Conservation (phyloP, 2,113 vertebrate genomes). For the Prunella himalayana region DNA sequence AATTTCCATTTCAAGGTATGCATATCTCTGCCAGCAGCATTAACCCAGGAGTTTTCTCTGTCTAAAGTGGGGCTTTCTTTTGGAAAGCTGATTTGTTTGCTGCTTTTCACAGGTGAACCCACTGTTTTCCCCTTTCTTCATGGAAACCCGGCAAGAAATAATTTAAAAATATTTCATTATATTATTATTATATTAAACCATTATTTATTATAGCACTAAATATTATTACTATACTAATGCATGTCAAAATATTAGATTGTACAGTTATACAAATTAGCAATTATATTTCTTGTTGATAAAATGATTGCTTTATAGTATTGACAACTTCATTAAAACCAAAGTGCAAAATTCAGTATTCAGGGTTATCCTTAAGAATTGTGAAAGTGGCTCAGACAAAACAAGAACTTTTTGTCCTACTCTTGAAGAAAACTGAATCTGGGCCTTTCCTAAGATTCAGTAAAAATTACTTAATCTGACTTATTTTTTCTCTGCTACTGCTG, state of each 20-base stretch:
- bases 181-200: too few species aligned
- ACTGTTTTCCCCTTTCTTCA: background rate
- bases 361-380: background rate
- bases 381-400: background rate
- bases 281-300: background rate
- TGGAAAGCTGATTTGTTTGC: background rate
- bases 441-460: background rate
- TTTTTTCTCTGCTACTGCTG: background rate
- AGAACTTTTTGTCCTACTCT: background rate
- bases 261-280: background rate
- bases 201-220: background rate
- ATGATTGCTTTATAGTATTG: background rate
- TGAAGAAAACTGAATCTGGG: background rate
- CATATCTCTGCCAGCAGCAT: background rate
- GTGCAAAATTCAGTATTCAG: background rate
- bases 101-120: background rate
- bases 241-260: background rate
- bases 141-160: background rate
- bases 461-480: background rate
- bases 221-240: background rate
- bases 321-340: background rate
- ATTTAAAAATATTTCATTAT: background rate
- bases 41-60: background rate
- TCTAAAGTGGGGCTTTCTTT: background rate
- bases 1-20: background rate